phyloP scores from a whole-genome alignment of 37 sponge, comb jelly and placozoan genomes.

The Oscarella lobularis region DNA sequence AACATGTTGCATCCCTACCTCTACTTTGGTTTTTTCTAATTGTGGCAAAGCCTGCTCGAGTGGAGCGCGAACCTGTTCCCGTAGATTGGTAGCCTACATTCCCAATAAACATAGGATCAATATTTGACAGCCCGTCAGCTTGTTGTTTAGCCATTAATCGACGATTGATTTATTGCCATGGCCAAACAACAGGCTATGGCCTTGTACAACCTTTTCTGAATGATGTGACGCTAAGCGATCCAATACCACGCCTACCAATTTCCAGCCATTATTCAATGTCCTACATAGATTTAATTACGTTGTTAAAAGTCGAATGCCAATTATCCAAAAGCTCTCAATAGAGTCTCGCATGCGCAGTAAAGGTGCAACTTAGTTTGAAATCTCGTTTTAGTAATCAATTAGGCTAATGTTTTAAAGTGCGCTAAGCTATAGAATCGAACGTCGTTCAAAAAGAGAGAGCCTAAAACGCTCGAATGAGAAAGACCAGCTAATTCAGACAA shows the following conservation, averaged over 20 bases:
- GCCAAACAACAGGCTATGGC: not conserved
- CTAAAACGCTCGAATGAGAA: too few relatives aligned
- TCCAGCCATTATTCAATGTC: constrained; percentile 2
- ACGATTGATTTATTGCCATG: too few relatives aligned
- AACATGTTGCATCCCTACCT: too few relatives aligned
- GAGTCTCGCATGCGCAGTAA: too few relatives aligned
- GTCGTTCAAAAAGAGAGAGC: too few relatives aligned
- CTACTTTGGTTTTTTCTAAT: too few relatives aligned
- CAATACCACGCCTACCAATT: not conserved
- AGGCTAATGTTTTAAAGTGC: too few relatives aligned
- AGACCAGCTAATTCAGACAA: too few relatives aligned
- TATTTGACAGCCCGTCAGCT: not conserved
- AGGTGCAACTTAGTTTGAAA: too few relatives aligned
- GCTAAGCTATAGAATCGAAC: too few relatives aligned
- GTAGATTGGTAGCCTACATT: not conserved
- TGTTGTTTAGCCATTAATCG: not conserved
- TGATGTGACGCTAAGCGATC: not conserved
- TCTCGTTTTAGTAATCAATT: too few relatives aligned
- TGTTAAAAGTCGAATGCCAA: not conserved
- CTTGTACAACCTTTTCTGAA: not conserved
- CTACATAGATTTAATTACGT: not conserved
- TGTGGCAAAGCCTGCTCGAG: not conserved
- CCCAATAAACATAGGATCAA: not conserved
- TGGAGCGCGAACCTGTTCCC: not conserved
- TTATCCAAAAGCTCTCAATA: too few relatives aligned